Base-by-base conservation (phyloP, 2,113 vertebrate species). In the Guaruba guarouba region DNA sequence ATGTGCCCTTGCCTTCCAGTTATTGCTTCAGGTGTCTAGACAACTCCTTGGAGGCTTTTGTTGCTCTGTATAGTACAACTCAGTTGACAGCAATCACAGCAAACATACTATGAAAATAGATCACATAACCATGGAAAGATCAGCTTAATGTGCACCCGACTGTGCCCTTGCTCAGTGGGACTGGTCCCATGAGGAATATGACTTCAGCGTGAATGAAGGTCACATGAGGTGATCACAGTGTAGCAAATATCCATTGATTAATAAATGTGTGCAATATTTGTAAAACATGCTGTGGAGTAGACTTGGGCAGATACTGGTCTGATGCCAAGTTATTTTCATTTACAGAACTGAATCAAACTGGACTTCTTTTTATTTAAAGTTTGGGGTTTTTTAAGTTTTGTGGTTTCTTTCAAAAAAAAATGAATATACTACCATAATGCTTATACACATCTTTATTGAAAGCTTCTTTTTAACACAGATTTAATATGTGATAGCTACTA, bases 21-120 rank as follows among this genome's bases (percentile, higher is more conserved):
- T 97, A 97, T 75, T 95, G 86, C 95, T 92, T 92, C 92, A 97
- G 92, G 95, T 94, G 96, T 96, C 96, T 95, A 97, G 96, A 96
- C 95, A 92, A 20, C 52, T 92, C 92, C 93, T 89, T 82, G 59
- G 96, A 85, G 96, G 77, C 41, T 86, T 82, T 84, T 88, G 70
- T 63, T 84, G 57, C 70, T 92, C 93, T 92, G 88, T 87, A 93
- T 95, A 16, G 22, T 86, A 73, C 80, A 87, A 88, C 69, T 84
- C 88, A 71, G 22, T 23, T 86, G 77, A 79, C 90, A 76, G 54
- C 4, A 79, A 88, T 85, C 57, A 22, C 75, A 91, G 77, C 80
- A 95, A 89, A 57, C n/a, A 59, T 4, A 16, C 69, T 8, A 11
- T 43, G 74, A 62, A 93, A 94, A 92, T 1, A 69, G 83, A 84